Percentiles rank a stretch among this genome's conserved stretches.
These are phyloP conservation scores for Pollenia amentaria DNA, from an alignment of 2,888 invertebrate genomes.

Conservation along the genomic window DNA sequence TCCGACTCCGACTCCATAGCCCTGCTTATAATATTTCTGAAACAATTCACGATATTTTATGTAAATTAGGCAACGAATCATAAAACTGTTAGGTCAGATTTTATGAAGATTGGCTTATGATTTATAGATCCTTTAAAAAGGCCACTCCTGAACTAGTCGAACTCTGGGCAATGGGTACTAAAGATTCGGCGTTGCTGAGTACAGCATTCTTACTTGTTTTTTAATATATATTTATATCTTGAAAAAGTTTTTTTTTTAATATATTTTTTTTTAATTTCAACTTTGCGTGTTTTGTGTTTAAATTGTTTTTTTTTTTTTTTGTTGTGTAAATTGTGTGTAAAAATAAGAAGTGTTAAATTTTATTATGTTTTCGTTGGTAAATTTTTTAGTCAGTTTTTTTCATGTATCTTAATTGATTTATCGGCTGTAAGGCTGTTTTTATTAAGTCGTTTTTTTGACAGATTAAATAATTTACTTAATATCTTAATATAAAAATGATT, in stretches of 20 bases:
- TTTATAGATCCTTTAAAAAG: no score
- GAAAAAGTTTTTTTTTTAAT: background rate
- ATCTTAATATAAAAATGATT: constrained; percentile 10
- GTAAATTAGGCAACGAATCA: no score
- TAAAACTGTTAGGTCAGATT: no score
- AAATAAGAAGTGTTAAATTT: constrained; percentile 50
- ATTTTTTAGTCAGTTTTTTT: constrained; percentile 11
- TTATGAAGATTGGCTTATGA: no score
- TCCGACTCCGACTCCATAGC: no score
- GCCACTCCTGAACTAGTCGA: no score
- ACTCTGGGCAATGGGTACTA: no score
- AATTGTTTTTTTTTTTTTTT: background rate
- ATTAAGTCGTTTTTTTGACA: constrained; percentile 18
- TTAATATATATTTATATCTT: no score
- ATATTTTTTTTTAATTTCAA: constrained; percentile 10
- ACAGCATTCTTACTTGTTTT: no score
- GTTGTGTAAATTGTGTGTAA: background rate
- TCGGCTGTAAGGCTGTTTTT: constrained; percentile 17
- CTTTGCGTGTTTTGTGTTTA: constrained; percentile 41
- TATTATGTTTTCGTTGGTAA: constrained; percentile 18
- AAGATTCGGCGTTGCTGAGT: no score
- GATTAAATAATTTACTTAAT: constrained; percentile 41
- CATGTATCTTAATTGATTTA: constrained; percentile 54
- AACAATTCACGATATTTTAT: no score
- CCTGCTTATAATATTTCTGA: no score